These are phyloP conservation scores for Pluvianellus socialis DNA, from an alignment of 2,113 vertebrate species.

Conservation along the genomic window DNA sequence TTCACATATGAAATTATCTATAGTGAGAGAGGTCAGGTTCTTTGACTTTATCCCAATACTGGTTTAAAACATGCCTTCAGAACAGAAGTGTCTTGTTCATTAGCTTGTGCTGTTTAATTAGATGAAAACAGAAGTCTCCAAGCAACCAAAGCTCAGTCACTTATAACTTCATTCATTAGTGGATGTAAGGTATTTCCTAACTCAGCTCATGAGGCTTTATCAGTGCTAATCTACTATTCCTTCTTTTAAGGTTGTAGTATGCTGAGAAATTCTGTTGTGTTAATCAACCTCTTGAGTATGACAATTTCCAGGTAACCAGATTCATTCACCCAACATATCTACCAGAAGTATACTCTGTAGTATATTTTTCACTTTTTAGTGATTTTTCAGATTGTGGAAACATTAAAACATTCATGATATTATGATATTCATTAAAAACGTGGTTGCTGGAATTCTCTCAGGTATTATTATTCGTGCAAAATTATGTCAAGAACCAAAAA, in stretches of 20 bases:
- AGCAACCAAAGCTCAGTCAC: neutral
- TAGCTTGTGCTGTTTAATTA: conserved; percentile 42
- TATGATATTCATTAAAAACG: neutral
- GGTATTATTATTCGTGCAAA: neutral
- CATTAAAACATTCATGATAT: neutral
- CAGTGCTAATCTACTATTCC: conserved; percentile 42
- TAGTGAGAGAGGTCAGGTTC: neutral
- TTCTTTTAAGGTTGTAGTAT: conserved; percentile 18
- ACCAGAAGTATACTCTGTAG: neutral
- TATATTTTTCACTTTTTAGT: neutral
- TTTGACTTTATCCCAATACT: neutral
- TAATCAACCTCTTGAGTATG: conserved; percentile 62
- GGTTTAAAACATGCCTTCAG: conserved; percentile 21
- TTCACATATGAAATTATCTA: neutral
- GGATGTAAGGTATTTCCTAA: conserved; percentile 7
- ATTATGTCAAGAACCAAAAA: neutral
- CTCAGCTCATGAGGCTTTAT: conserved; percentile 23
- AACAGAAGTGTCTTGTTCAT: neutral
- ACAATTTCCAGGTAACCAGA: conserved; percentile 18
- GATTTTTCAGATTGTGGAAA: neutral
- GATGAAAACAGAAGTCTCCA: conserved; percentile 43
- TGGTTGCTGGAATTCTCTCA: neutral
- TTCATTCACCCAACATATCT: neutral
- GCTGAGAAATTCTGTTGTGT: conserved; percentile 32
- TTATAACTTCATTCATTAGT: conserved; percentile 50